phyloP scores from a whole-genome alignment of 1,140 invertebrate species.

The Brachionus manjavacas region DNA sequence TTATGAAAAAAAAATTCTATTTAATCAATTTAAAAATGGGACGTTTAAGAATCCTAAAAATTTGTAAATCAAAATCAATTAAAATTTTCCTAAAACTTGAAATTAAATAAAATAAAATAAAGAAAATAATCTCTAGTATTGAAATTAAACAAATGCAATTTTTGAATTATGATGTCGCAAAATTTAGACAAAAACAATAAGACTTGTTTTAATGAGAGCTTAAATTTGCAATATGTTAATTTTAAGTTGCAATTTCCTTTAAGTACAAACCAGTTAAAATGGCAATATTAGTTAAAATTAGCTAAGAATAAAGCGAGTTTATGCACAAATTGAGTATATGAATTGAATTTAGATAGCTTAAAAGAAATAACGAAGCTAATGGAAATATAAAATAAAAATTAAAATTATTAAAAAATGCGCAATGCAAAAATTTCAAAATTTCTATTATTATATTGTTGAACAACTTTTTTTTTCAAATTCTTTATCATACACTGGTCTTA shows the following conservation, averaged over 20 bases:
- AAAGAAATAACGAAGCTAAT: neutral
- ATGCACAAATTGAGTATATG: neutral
- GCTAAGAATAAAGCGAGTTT: neutral
- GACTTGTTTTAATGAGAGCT: neutral
- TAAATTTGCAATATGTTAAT: neutral
- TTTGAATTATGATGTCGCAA: no score
- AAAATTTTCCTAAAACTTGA: neutral
- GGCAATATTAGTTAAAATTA: neutral
- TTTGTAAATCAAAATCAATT: no score
- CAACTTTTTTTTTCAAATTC: neutral
- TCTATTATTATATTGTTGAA: neutral
- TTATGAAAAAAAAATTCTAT: no score
- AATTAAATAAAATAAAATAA: neutral
- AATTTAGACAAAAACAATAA: neutral
- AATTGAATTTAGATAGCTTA: neutral
- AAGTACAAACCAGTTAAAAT: neutral
- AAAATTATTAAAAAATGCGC: constrained; percentile 15
- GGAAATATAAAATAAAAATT: neutral
- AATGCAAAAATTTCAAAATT: constrained; percentile 9
- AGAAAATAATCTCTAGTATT: no score
- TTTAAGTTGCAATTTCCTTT: neutral
- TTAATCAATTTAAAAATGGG: no score
- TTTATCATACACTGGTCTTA: constrained; percentile 18
- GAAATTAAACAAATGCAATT: neutral
- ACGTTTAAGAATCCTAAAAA: no score